Conservation (phyloP, 2,113 vertebrate species). For the Pollimyrus isidori region DNA sequence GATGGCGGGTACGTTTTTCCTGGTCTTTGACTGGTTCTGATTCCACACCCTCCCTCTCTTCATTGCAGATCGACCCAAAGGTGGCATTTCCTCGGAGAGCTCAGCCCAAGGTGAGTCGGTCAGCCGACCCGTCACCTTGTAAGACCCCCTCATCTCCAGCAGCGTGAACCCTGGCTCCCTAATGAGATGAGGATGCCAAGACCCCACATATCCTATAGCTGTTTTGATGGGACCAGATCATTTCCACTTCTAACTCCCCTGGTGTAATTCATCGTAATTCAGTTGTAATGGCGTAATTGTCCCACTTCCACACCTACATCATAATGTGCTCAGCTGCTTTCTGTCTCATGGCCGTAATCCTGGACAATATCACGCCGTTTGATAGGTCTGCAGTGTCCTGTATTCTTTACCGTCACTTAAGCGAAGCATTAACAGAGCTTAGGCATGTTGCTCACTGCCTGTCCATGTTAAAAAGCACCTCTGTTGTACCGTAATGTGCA, state of each 20-base stretch:
- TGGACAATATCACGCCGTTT: background rate
- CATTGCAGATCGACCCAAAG: conserved; percentile 85
- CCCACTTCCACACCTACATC: background rate
- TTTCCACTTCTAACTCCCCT: background rate
- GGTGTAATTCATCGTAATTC: background rate
- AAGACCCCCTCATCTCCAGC: background rate
- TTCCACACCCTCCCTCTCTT: conserved; percentile 13
- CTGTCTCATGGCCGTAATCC: background rate
- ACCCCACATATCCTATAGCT: background rate
- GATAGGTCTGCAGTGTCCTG: background rate
- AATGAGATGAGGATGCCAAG: background rate
- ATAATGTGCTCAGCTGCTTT: background rate
- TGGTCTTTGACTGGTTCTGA: background rate
- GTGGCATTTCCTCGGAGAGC: conserved; percentile 90
- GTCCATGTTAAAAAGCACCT: background rate
- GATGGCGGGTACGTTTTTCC: background rate
- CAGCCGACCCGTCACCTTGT: conserved; percentile 23
- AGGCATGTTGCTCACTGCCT: background rate
- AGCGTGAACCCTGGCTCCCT: background rate
- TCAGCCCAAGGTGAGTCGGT: conserved; percentile 82
- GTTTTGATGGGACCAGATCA: background rate
- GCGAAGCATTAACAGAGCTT: background rate
- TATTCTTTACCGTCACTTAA: background rate
- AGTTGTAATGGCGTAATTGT: too few species aligned
- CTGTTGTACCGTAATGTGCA: background rate